Percentiles rank a stretch among this genome's conserved stretches.
Evolutionary conservation across 2,113 vertebrate genomes (phyloP).

Genomic region (Carlito syrichta): DNA sequence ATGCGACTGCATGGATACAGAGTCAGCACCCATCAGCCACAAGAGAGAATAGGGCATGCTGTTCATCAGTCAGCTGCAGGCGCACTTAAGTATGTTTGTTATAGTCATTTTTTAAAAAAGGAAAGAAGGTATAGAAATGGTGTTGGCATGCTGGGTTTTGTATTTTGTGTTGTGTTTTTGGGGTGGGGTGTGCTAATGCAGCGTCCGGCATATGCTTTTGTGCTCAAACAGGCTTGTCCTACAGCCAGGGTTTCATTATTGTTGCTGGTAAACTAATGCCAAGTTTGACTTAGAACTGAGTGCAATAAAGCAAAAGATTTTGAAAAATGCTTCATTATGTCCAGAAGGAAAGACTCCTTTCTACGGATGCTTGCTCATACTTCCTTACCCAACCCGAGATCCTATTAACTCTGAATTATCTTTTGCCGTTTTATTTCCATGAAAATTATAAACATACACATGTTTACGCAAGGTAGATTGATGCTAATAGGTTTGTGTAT

Average conservation of each 20-base stretch:
- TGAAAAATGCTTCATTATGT: slow-evolving; percentile 5
- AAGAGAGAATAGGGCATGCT: rapidly evolving
- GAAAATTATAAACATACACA: neutral
- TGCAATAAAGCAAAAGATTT: neutral
- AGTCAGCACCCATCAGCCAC: neutral
- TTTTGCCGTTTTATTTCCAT: neutral
- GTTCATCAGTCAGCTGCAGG: rapidly evolving
- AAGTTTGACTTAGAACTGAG: neutral
- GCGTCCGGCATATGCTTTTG: neutral
- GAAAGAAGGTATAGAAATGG: neutral
- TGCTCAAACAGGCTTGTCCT: neutral
- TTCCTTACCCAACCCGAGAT: neutral
- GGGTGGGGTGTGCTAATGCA: neutral
- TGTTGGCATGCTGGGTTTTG: neutral
- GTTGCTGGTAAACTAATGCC: neutral
- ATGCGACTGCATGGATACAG: rapidly evolving
- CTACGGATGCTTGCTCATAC: rapidly evolving
- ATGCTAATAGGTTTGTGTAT: neutral
- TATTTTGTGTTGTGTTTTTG: neutral
- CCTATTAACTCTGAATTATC: neutral
- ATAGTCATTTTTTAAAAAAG: neutral
- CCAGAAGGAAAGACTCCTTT: neutral
- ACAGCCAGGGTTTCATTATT: neutral
- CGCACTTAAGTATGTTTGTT: neutral
- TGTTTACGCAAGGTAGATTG: neutral